Percentiles rank a stretch among this genome's conserved stretches.
Conservation (phyloP, 2,113 vertebrate species). For the Haliaeetus leucogaster region DNA sequence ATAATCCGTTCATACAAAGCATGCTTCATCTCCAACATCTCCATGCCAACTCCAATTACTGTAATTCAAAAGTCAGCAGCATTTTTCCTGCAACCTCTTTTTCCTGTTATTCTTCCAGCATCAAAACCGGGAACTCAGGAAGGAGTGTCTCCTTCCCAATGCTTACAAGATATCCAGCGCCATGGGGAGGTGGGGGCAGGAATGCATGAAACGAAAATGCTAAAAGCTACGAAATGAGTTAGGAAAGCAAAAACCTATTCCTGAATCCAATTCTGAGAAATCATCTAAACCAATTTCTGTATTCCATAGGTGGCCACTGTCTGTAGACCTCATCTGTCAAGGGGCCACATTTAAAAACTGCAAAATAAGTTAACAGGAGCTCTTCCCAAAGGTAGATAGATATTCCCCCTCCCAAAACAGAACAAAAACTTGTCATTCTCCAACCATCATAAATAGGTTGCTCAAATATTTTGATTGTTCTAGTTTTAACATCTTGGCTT, state of each 20-base stretch:
- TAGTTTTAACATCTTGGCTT: not conserved
- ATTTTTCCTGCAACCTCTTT: not conserved
- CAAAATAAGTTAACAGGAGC: not conserved
- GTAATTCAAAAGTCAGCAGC: not conserved
- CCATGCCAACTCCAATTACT: not conserved
- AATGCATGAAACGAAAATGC: not conserved
- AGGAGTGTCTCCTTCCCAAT: not conserved
- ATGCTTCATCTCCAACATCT: not conserved
- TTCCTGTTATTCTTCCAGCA: not conserved
- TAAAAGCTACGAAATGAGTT: not conserved
- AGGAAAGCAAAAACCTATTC: not conserved
- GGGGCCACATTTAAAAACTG: not conserved
- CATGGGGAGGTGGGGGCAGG: accelerated
- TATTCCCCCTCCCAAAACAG: not conserved
- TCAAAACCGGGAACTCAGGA: not conserved
- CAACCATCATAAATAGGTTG: not conserved
- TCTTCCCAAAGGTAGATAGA: not conserved
- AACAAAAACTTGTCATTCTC: not conserved
- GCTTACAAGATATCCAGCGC: not conserved
- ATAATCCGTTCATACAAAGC: not conserved
- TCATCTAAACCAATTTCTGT: not conserved
- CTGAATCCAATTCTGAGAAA: not conserved
- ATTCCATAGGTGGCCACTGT: not conserved
- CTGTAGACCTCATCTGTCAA: not conserved
- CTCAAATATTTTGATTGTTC: not conserved